phyloP scores from a whole-genome alignment of 2,797 vertebrate species.

The Enteromius unitaeniatus region DNA sequence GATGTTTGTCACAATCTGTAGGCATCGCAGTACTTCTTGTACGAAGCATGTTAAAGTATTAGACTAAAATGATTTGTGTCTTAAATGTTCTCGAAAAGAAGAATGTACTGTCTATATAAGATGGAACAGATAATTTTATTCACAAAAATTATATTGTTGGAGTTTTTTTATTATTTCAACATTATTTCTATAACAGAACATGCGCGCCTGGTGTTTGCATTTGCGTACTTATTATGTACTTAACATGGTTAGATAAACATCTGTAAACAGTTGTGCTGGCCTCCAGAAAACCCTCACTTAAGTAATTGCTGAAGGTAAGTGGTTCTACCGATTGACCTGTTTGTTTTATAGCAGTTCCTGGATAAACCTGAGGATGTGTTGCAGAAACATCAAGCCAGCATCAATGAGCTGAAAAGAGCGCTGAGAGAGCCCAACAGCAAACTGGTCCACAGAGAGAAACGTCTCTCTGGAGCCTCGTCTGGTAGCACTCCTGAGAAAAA shows the following conservation, averaged over 20 bases:
- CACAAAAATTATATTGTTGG: background rate
- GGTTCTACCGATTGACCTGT: conserved; percentile 47
- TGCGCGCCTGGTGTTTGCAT: background rate
- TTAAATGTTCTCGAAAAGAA: background rate
- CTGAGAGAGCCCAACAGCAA: conserved; percentile 97
- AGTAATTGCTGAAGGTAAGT: conserved; percentile 17
- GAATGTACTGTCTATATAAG: background rate
- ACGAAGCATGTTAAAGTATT: background rate
- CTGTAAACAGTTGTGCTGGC: conserved; percentile 13
- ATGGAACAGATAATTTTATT: background rate
- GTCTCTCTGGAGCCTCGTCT: conserved; percentile 85
- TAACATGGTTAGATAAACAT: background rate
- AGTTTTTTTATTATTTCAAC: background rate
- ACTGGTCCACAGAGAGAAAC: conserved; percentile 90
- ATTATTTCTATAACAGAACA: background rate
- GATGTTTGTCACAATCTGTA: background rate
- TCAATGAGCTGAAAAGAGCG: conserved; percentile 97
- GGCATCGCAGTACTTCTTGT: background rate
- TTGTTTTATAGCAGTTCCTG: conserved; percentile 84
- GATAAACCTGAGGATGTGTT: conserved; percentile 97
- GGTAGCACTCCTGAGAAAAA: conserved; percentile 90
- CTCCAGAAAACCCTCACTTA: conserved; percentile 16
- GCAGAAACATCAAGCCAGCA: conserved; percentile 98
- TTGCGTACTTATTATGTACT: background rate
- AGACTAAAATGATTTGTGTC: background rate